phyloP scores from a whole-genome alignment of 2,797 vertebrate species.

The Chelon labrosus region DNA sequence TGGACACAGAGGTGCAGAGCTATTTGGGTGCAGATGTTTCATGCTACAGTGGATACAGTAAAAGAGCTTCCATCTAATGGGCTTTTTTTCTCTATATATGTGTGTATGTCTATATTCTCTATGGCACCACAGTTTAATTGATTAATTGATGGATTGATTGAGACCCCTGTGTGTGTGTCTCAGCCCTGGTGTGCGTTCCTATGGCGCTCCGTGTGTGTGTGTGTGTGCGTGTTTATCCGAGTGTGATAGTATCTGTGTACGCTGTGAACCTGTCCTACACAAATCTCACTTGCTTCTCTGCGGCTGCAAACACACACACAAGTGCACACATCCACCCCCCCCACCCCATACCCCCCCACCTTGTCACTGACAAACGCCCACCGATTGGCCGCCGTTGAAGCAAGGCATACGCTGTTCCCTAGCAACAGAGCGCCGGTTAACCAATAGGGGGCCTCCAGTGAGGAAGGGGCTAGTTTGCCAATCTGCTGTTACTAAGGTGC shows the following conservation, averaged over 20 bases:
- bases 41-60: background rate
- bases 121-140: background rate
- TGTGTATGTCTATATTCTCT: too few relatives aligned
- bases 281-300: conserved; percentile 75
- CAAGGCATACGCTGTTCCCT: conserved; percentile 90
- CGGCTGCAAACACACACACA: conserved; percentile 75
- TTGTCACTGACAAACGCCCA: conserved; percentile 61
- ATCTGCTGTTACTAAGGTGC: conserved; percentile 88
- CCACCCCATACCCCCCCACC: conserved; percentile 38
- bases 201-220: conserved; percentile 39
- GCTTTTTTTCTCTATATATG: background rate
- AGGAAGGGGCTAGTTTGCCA: conserved; percentile 81
- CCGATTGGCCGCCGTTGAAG: conserved; percentile 84
- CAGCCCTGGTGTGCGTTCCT: conserved; percentile 16
- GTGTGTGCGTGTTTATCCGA: conserved; percentile 50
- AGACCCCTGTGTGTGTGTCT: conserved; percentile 5
- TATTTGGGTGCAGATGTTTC: conserved; percentile 31
- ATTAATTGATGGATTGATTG: conserved; percentile 6
- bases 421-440: conserved; percentile 89
- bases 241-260: conserved; percentile 64
- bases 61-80: background rate
- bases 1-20: conserved; percentile 9
- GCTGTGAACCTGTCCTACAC: conserved; percentile 73
- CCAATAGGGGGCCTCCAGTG: conserved; percentile 82
- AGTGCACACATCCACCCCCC: conserved; percentile 36